Evolutionary conservation across 2,113 vertebrate genomes (phyloP).

Genomic region (Amazona guildingii): DNA sequence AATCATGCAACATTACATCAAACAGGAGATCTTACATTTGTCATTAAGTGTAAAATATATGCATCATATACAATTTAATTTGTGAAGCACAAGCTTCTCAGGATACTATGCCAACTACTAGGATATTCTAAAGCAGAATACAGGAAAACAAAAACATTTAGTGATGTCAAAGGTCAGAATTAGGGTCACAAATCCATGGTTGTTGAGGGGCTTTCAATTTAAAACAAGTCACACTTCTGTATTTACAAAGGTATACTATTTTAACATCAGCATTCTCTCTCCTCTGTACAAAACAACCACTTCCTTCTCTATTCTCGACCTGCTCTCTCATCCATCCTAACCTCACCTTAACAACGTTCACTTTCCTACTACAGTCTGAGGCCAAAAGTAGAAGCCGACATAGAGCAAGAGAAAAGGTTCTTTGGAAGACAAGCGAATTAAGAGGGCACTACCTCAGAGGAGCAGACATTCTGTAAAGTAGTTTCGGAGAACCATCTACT

Average conservation of each 20-base stretch:
- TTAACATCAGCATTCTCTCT: conserved; percentile 6
- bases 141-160: neutral
- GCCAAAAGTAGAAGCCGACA: neutral
- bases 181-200: neutral
- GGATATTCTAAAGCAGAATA: neutral
- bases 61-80: neutral
- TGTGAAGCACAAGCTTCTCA: neutral
- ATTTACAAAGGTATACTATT: neutral
- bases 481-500: neutral
- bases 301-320: neutral
- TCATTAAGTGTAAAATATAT: neutral
- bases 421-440: neutral
- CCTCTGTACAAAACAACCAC: neutral
- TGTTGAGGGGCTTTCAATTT: neutral
- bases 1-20: neutral
- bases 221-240: neutral
- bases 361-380: neutral
- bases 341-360: neutral
- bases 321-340: neutral
- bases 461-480: neutral
- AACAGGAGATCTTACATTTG: neutral
- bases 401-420: neutral
- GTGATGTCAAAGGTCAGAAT: neutral
- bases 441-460: neutral
- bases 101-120: neutral